Evolutionary conservation across 2,797 vertebrate genomes (phyloP), one percentile per base, ranked within the genome.

Genomic region (Sebastiscus albofasciatus): DNA sequence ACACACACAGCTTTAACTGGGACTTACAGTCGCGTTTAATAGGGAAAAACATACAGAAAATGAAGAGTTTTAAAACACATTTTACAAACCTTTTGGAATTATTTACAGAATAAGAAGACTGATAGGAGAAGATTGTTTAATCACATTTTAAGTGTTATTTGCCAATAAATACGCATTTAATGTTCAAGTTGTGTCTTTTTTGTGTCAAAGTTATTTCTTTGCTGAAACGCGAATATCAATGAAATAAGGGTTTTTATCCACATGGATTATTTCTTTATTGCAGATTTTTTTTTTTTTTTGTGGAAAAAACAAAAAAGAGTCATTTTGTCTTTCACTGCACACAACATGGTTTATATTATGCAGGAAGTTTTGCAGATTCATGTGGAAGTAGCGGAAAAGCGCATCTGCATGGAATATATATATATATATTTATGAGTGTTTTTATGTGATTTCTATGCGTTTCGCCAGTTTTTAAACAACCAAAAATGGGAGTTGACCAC

Each of bases 101-200:
- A 42, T 86, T 82, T 52, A 0, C 74, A 75, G 42, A 79, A n/a
- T 49, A 7, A 77, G 34, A 55, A 59, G 74, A 60, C 34, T 13
- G 5, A 64, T 5, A 2, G 11, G 0, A 52, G 11, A 56, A 0
- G 9, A 62, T n/a, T 52, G 70, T 82, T 73, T 39, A 18, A 56
- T 24, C 11, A 16, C 75, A 68, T n/a, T 92, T 89, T 16, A 8
- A 71, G 39, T 84, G 72, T 82, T 83, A 75, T 80, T 80, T 60
- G 52, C 46, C 46, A 95, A 94, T 91, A 95, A 94, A 92, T 46
- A 81, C 36, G 27, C 26, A 12, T 84, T 91, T 83, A 77, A 77
- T 78, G 5, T 72, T 20, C 6, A 13, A 73, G 87, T 72, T 87
- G 80, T 87, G 54, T 89, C 65, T 12, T 72, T 89, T 83, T 90